A percentile compares a stretch with the other conserved stretches of the same genome.
Evolutionary conservation across 2,888 invertebrate species (phyloP).

Genomic region (Rotaria macrura): DNA sequence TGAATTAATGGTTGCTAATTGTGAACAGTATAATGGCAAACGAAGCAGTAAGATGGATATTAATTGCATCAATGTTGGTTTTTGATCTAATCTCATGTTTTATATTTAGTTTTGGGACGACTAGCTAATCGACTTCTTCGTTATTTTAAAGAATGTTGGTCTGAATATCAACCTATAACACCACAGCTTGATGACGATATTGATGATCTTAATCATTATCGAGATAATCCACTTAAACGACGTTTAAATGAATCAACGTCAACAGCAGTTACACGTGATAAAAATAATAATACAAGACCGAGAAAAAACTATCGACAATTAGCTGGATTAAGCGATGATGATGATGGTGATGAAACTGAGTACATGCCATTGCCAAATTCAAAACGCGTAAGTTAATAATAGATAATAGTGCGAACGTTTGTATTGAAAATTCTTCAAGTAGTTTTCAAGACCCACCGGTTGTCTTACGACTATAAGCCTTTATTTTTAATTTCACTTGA

Average conservation of each 20-base stretch:
- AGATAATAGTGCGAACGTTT: too few relatives aligned
- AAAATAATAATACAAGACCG: constrained; percentile 15
- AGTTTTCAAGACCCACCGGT: too few relatives aligned
- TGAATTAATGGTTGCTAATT: constrained; percentile 32
- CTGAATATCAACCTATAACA: neutral
- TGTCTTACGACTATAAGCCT: too few relatives aligned
- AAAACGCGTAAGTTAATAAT: neutral
- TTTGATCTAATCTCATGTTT: too few relatives aligned
- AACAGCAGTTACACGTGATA: neutral
- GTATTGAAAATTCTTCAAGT: neutral
- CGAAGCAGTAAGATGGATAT: constrained; percentile 26
- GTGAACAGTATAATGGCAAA: constrained; percentile 31
- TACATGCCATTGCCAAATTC: neutral
- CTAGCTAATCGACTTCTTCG: neutral
- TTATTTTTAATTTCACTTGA: too few relatives aligned
- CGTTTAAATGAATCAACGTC: neutral
- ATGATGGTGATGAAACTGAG: neutral
- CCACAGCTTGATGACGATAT: constrained; percentile 13
- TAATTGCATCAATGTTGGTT: too few relatives aligned
- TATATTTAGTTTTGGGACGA: neutral
- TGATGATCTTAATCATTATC: neutral
- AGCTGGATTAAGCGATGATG: constrained; percentile 7
- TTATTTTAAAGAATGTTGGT: constrained; percentile 11
- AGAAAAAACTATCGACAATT: constrained; percentile 21
- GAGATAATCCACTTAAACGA: neutral